phyloP scores from a whole-genome alignment of 2,888 invertebrate species.

The Lypha dubia region DNA sequence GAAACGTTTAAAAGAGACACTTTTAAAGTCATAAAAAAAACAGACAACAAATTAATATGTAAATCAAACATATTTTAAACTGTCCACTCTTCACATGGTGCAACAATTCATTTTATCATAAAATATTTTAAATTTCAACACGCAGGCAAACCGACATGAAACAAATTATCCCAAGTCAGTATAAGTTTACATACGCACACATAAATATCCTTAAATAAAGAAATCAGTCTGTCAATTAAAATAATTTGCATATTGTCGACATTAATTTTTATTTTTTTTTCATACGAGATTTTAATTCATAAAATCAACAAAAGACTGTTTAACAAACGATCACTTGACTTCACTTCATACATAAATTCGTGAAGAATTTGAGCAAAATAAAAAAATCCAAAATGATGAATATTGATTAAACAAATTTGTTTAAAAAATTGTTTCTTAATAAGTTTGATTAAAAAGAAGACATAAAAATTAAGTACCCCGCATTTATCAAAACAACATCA shows the following conservation, averaged over 20 bases:
- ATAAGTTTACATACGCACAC: slow-evolving; percentile 12
- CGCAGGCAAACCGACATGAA: background rate
- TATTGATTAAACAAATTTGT: slow-evolving; percentile 10
- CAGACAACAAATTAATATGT: slow-evolving; percentile 63
- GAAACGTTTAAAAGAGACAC: slow-evolving; percentile 15
- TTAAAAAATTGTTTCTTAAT: background rate
- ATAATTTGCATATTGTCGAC: slow-evolving; percentile 77
- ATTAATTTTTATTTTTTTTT: slow-evolving; percentile 69
- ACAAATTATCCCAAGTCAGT: slow-evolving; percentile 1
- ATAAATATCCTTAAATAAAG: slow-evolving; percentile 74
- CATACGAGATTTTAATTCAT: slow-evolving; percentile 75
- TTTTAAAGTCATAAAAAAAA: slow-evolving; percentile 39
- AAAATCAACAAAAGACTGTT: slow-evolving; percentile 56
- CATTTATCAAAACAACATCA: no score
- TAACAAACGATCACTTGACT: background rate
- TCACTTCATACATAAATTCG: background rate
- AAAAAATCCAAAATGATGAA: slow-evolving; percentile 30
- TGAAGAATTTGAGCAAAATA: background rate
- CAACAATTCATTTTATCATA: slow-evolving; percentile 50
- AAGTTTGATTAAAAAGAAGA: no score
- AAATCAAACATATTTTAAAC: slow-evolving; percentile 51
- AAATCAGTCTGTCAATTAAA: slow-evolving; percentile 76
- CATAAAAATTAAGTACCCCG: background rate
- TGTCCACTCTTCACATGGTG: slow-evolving; percentile 48
- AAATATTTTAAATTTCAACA: slow-evolving; percentile 24